Conservation (phyloP, 2,888 invertebrate species). For the Peribatodes rhomboidaria region DNA sequence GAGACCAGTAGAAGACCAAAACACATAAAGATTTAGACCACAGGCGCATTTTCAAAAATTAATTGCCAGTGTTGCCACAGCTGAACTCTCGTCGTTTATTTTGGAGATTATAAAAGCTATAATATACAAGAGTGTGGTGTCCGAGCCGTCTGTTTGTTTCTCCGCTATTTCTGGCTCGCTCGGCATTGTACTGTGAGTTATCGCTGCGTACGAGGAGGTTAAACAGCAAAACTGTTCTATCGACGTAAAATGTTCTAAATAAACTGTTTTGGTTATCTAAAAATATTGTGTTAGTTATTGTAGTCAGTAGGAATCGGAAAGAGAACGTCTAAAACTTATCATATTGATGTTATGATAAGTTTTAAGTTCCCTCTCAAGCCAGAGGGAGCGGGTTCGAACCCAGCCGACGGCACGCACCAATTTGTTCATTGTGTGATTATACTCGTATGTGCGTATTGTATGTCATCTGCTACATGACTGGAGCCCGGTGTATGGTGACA, state of each 20-base stretch:
- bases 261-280: background rate
- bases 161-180: constrained; percentile 75
- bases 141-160: constrained; percentile 72
- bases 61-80: constrained; percentile 9
- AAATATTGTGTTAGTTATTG: no score
- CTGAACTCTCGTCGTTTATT: constrained; percentile 37
- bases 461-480: no score
- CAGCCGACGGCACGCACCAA: no score
- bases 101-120: constrained; percentile 49
- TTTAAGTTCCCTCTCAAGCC: no score
- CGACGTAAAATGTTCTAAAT: constrained; percentile 50
- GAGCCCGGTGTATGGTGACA: no score
- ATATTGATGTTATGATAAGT: no score
- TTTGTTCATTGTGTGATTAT: no score
- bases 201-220: constrained; percentile 68
- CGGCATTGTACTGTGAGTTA: constrained; percentile 80
- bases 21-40: background rate
- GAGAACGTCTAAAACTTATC: no score
- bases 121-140: constrained; percentile 57
- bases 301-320: no score
- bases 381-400: no score
- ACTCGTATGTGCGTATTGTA: no score
- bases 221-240: constrained; percentile 66
- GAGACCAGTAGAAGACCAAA: no score
- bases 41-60: constrained; percentile 5